phyloP scores from a whole-genome alignment of 2,888 invertebrate species.

The Bhutanitis thaidina region DNA sequence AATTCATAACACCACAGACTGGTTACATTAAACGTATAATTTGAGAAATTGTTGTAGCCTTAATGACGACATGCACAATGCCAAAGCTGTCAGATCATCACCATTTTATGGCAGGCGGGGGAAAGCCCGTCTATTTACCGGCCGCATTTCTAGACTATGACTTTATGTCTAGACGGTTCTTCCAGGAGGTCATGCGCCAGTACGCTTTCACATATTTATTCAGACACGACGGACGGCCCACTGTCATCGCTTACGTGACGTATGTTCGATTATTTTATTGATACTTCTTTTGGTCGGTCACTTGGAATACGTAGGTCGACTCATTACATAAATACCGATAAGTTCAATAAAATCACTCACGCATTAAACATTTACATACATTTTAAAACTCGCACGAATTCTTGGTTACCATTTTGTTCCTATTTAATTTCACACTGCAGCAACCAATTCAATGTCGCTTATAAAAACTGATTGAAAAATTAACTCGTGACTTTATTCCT shows the following conservation, averaged over 20 bases:
- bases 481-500: too few relatives aligned
- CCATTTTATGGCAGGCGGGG: constrained; percentile 43
- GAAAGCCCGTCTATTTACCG: constrained; percentile 60
- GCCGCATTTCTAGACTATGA: constrained; percentile 67
- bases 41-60: constrained; percentile 20
- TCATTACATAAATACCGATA: neutral
- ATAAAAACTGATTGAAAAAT: too few relatives aligned
- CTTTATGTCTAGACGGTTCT: constrained; percentile 71
- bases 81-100: constrained; percentile 33
- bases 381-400: too few relatives aligned
- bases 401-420: too few relatives aligned
- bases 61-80: constrained; percentile 37
- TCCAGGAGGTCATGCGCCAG: constrained; percentile 63
- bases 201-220: constrained; percentile 63
- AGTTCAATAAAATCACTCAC: neutral
- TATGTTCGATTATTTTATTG: constrained; percentile 38
- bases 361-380: too few relatives aligned
- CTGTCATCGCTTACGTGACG: constrained; percentile 54
- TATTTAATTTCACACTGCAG: too few relatives aligned
- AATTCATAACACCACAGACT: neutral
- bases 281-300: constrained; percentile 19
- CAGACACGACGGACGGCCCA: constrained; percentile 46
- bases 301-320: neutral
- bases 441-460: too few relatives aligned
- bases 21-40: neutral